A percentile compares a stretch with the other conserved stretches of the same genome.
Evolutionary conservation across 1,140 invertebrate species (phyloP).

Genomic region (Papilio machaon): DNA sequence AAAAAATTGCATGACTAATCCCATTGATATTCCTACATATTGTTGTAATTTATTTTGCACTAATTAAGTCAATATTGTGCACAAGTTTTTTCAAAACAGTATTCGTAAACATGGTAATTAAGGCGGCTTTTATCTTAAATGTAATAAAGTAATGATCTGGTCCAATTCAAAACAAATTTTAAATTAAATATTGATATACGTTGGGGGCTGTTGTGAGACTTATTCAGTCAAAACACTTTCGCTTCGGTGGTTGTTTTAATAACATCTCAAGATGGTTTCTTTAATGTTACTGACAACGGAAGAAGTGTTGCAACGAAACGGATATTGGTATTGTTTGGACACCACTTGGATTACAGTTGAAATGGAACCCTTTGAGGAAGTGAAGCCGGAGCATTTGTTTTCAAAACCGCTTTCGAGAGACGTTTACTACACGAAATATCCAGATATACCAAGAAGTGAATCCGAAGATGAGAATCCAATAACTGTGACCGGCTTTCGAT

Average conservation of each 20-base stretch:
- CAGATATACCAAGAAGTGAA: slow-evolving; percentile 75
- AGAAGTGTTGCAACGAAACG: slow-evolving; percentile 70
- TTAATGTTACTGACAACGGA: slow-evolving; percentile 73
- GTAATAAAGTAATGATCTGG: slow-evolving; percentile 27
- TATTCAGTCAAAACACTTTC: slow-evolving; percentile 44
- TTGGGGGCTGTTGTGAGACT: slow-evolving; percentile 32
- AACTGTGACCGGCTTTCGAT: slow-evolving; percentile 64
- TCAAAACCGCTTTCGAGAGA: slow-evolving; percentile 69
- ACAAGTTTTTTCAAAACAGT: slow-evolving; percentile 17
- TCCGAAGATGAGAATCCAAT: slow-evolving; percentile 73
- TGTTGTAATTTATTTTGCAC: slow-evolving; percentile 18
- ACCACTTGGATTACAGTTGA: slow-evolving; percentile 70
- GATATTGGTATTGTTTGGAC: slow-evolving; percentile 72
- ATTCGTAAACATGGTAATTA: slow-evolving; percentile 24
- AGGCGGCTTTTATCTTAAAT: slow-evolving; percentile 1
- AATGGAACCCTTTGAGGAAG: slow-evolving; percentile 76
- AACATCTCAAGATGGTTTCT: slow-evolving; percentile 62
- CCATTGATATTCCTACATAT: neutral
- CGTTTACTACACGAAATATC: slow-evolving; percentile 71
- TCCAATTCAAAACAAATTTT: slow-evolving; percentile 25
- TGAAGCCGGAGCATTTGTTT: slow-evolving; percentile 67
- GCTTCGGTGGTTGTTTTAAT: slow-evolving; percentile 32
- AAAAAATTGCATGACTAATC: neutral
- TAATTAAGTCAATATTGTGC: slow-evolving; percentile 24
- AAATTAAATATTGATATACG: slow-evolving; percentile 32